Evolutionary conservation across 2,113 vertebrate genomes (phyloP), one percentile per base, ranked within the genome.

Genomic region (Camelus bactrianus): DNA sequence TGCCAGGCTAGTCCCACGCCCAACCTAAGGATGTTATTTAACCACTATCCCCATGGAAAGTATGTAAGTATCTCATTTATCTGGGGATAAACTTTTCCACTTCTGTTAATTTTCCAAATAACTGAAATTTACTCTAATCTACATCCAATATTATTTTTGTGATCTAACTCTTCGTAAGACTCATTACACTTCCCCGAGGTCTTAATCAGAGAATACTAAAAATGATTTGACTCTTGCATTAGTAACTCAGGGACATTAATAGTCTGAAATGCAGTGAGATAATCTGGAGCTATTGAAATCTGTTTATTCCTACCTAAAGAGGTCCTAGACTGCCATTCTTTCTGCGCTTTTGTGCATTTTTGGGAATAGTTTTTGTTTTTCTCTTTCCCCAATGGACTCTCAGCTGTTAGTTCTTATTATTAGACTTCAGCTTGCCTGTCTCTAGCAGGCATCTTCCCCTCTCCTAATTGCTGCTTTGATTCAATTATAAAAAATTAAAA

Each of bases 401-500:
- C 35, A 50, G 64, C 73, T 38, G 4, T 80, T 77, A 88, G 35
- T 73, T 95, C 50, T 94, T 60, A 24, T 82, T 72, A 93, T 85
- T 56, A 77, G 9, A 86, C 62, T 67, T 95, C 52, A 46, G 32
- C 56, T 81, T 46, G n/a, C 73, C 69, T 30, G 16, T 10, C 84
- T 94, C 17, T 20, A 48, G 6, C 3, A 69, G 60, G 19, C 32
- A 15, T 84, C 17, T 58, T 84, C 72, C 6, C 9, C 26, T 96
- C 58, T 94, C 64, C 65, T 69, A 62, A 94, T 77, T 91, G 42
- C 50, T 32, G 3, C 67, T 91, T 85, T 62, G n/a, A 86, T 76
- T 94, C 69, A 96, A 86, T 95, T 96, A 52, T 58, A 90, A 82
- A 94, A 70, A 85, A 32, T 80, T 62, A 56, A 97, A 94, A 89